Conservation (phyloP, 2,888 invertebrate species). For the Sthenelais limicola region DNA sequence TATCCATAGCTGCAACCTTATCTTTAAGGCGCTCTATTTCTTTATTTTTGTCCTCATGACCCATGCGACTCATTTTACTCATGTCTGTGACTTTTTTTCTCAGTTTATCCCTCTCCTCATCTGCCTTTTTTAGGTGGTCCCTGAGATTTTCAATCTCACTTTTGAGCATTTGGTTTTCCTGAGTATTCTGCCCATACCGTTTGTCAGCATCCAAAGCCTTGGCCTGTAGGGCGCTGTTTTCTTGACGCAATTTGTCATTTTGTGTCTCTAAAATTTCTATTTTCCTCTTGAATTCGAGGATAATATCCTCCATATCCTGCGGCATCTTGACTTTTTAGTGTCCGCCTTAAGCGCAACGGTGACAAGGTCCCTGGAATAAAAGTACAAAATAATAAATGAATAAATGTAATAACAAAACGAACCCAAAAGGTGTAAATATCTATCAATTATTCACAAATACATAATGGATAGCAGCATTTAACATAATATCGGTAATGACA, state of each 20-base stretch:
- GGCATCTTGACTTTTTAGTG: background rate
- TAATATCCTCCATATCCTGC: slow-evolving; percentile 13
- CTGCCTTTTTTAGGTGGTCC: slow-evolving; percentile 13
- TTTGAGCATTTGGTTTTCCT: slow-evolving; percentile 17
- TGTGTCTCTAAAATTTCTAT: slow-evolving; percentile 19
- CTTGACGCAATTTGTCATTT: background rate
- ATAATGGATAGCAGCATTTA: too few species aligned
- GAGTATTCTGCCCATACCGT: slow-evolving; percentile 14
- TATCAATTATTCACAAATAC: too few species aligned
- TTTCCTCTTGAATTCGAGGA: slow-evolving; percentile 16
- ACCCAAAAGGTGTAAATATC: too few species aligned
- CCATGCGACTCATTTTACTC: slow-evolving; percentile 15
- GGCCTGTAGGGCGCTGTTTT: background rate
- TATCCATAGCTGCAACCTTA: slow-evolving; percentile 16
- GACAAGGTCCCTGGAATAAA: too few species aligned
- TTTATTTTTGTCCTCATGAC: slow-evolving; percentile 15
- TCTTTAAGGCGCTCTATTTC: slow-evolving; percentile 13
- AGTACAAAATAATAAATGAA: too few species aligned
- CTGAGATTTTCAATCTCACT: slow-evolving; percentile 20
- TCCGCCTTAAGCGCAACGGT: too few species aligned
- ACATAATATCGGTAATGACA: too few species aligned
- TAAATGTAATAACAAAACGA: too few species aligned
- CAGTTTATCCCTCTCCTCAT: slow-evolving; percentile 22
- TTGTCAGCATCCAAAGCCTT: slow-evolving; percentile 20
- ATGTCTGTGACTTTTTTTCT: slow-evolving; percentile 17